Base-by-base conservation (phyloP, 2,888 invertebrate genomes). In the Tipula vernalis region DNA sequence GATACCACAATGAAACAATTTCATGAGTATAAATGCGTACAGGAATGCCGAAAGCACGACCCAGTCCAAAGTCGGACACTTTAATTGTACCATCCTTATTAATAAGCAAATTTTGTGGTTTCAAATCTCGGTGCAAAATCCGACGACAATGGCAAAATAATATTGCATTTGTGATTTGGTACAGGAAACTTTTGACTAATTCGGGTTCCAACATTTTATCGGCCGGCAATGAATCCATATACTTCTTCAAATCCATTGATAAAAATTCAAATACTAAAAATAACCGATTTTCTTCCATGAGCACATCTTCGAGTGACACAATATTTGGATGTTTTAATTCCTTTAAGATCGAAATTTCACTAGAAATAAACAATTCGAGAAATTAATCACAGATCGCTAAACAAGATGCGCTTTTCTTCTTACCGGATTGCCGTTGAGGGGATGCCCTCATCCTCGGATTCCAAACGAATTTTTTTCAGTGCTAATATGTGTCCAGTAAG, bases 1-100 rank as follows among this genome's bases (percentile, higher is more conserved):
- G 93, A 92, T 99, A 99, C 99, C 99, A 99, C 83, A 99, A 93
- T 0, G 99, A 99, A 28, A 99, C 98, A 83, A 99, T 98, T 94
- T 98, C 95, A 89, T 96, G 96, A 0, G 99, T 99, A 92, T 98
- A 99, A 86, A 97, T 96, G 87, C 99, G 93, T 5, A 99, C 96
- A 0, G 99, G 99, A 87, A 99, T 96, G 36, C 98, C 98, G 91
- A 99, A 98, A 0, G 98, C 97, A 88, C 99, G 94, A 0, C 99
- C 99, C 86, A 99, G 93, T 83, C 99, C 99, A 93, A 99, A 99
- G 92, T 99, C 99, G 1, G 99, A 99, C n/a, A 99, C 95, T 93
- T 99, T 99, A 87, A 99, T 98, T 87, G 95, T 94, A 12, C 99
- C 98, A 89, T 96, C 95, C 89, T 95, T 95, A 90, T 97, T 96